These are phyloP conservation scores for Chamaetylas fuelleborni DNA, from an alignment of 2,113 vertebrate species.

Conservation along the genomic window DNA sequence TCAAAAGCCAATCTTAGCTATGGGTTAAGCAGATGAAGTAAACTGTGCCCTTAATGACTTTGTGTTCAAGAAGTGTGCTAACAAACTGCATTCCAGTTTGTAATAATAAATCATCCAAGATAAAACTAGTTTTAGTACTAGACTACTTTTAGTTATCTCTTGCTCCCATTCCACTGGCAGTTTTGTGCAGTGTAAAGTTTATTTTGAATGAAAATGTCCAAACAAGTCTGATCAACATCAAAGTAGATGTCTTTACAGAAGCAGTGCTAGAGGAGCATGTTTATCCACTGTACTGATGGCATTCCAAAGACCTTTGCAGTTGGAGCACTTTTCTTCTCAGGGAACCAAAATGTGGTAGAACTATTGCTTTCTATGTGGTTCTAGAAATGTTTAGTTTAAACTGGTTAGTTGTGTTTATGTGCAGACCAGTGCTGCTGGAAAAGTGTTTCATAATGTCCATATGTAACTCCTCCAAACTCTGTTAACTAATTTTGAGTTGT, in stretches of 20 bases:
- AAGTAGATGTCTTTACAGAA: not conserved
- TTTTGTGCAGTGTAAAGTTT: not conserved
- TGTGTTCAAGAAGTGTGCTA: not conserved
- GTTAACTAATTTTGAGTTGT: not conserved
- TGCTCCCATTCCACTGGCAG: not conserved
- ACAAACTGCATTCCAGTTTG: not conserved
- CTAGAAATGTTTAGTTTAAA: not conserved
- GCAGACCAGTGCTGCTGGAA: not conserved
- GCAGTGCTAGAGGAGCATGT: not conserved
- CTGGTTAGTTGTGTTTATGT: not conserved
- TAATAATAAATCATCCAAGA: not conserved
- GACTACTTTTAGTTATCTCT: not conserved
- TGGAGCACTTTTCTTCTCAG: slow-evolving; percentile 54
- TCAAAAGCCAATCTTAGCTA: not conserved
- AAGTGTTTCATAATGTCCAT: not conserved
- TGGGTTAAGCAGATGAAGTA: not conserved
- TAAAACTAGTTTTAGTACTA: not conserved
- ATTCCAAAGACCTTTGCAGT: slow-evolving; percentile 48
- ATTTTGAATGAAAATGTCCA: not conserved
- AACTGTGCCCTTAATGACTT: not conserved
- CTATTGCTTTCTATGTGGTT: not conserved
- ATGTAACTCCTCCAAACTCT: not conserved
- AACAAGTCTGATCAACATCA: not conserved
- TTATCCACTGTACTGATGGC: not conserved
- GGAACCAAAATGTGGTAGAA: slow-evolving; percentile 21